Evolutionary conservation across 2,888 invertebrate species (phyloP), one percentile per base, ranked within the genome.

Genomic region (Ormyrus nitidulus): DNA sequence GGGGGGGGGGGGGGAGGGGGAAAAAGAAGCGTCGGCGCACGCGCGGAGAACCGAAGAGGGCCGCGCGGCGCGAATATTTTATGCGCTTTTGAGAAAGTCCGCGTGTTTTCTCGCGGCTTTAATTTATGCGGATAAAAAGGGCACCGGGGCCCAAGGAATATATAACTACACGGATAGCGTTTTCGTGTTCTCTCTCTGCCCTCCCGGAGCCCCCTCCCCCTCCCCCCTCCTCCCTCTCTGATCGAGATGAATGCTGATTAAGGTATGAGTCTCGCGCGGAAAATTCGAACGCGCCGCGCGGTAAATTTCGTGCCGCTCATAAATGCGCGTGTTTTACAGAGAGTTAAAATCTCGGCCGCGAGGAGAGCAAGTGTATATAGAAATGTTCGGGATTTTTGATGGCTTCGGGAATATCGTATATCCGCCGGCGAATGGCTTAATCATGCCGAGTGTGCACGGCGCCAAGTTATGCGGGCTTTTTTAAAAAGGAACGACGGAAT

Each of bases 191-290:
- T 72, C 19, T 19, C 19, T 19, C 19, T 19, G 19, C 19, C 19
- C 19, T 19, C 1, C 19, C 19, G 19, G 19, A 19, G 19, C 19
- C 19, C 19, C 19, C 19, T 19, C 19, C 19, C 19, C 19, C 19
- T n/a, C n/a, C n/a, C n/a, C n/a, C n/a, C n/a, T n/a, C n/a, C n/a
- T n/a, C n/a, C n/a, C 19, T 19, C 19, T 71, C 71, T 80, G 77
- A 77, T 81, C 81, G 81, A 81, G 81, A 81, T 75, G 81, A 78
- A 78, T 78, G 77, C 78, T 64, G 75, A 81, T 81, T 78, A 75
- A 58, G 58, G 65, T 8, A 19, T 19, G 5, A 53, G 58, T 54
- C 44, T 58, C n/a, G 19, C 19, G 48, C 51, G 44, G 66, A 51
- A 74, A 74, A 70, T 73, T 79, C 69, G 68, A 73, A 70, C 74